Evolutionary conservation across 2,797 vertebrate species (phyloP), one percentile per base, ranked within the genome.

Genomic region (Dallia pectoralis): DNA sequence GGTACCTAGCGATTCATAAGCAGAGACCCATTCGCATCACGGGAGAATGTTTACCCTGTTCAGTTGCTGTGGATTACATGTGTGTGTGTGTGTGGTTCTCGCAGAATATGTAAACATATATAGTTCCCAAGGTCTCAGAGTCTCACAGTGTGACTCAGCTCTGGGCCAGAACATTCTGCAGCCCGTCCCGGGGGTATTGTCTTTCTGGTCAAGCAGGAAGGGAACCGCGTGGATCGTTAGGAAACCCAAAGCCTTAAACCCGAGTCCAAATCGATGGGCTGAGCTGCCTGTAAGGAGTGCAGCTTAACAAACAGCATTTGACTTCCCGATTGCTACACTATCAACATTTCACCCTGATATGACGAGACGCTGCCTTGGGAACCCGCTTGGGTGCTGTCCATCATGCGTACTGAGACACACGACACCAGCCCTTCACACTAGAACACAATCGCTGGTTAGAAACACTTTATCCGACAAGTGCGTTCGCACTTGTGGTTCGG

Each of bases 191-290:
- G 70, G 86, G 88, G 92, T 71, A 74, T 79, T n/a, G 79, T 89
- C 85, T 85, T 92, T 90, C 88, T 92, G 92, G 91, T 89, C 89
- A 91, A 85, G 88, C 86, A 84, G 89, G 85, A 91, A 89, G 86
- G 82, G 85, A 89, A 89, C 88, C 86, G 84, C 87, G 89, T 86
- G 91, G 92, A 92, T 92, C 87, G 82, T 90, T 92, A 90, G 79
- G 90, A 92, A 91, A 92, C 85, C 82, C 82, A 86, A 93, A 88
- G 83, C 90, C 87, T 89, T 86, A 85, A 92, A 92, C 83, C 77
- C 56, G 82, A 91, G 89, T 79, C 73, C 81, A 80, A 93, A 93
- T 94, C 93, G 74, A 93, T 94, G 83, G 82, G 76, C 82, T 66
- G 77, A 85, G 87, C 85, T 88, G 89, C 86, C 88, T 88, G 85